These are phyloP conservation scores for Temnopleurus reevesii DNA, from an alignment of 53 echinoderm and acorn worm genomes.

Conservation along the genomic window DNA sequence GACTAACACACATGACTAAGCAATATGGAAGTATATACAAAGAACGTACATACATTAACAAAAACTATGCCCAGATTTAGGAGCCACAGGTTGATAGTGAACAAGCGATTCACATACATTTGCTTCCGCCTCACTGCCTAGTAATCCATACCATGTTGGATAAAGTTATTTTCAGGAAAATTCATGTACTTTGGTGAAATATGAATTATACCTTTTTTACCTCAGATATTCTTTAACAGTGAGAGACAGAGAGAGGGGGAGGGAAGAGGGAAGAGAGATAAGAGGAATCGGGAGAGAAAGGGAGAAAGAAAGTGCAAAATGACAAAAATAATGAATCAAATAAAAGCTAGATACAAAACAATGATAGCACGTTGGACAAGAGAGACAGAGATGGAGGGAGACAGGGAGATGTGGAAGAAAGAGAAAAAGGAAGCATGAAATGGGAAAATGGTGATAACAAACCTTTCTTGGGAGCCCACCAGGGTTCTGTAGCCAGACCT, in stretches of 20 bases:
- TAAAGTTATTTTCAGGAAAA: too few species aligned
- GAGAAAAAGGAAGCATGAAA: background rate
- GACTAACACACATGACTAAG: too few species aligned
- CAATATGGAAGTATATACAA: too few species aligned
- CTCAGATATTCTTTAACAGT: too few species aligned
- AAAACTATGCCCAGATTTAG: too few species aligned
- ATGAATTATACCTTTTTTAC: too few species aligned
- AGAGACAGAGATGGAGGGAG: background rate
- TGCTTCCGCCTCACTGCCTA: too few species aligned
- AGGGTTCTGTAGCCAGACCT: conserved; percentile 91
- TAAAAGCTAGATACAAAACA: background rate
- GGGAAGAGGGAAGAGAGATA: background rate
- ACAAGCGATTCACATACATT: too few species aligned
- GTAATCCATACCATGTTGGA: too few species aligned
- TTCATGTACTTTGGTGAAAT: too few species aligned
- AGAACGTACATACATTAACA: too few species aligned
- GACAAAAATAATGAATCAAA: background rate
- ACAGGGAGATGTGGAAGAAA: background rate
- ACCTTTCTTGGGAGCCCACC: conserved; percentile 85
- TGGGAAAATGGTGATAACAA: background rate
- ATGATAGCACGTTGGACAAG: background rate
- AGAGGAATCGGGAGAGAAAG: background rate
- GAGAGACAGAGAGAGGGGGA: background rate
- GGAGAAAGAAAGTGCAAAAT: background rate
- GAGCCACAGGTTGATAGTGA: too few species aligned